Evolutionary conservation across 2,113 vertebrate genomes (phyloP), one percentile per base, ranked within the genome.

Genomic region (Tragelaphus strepsiceros): DNA sequence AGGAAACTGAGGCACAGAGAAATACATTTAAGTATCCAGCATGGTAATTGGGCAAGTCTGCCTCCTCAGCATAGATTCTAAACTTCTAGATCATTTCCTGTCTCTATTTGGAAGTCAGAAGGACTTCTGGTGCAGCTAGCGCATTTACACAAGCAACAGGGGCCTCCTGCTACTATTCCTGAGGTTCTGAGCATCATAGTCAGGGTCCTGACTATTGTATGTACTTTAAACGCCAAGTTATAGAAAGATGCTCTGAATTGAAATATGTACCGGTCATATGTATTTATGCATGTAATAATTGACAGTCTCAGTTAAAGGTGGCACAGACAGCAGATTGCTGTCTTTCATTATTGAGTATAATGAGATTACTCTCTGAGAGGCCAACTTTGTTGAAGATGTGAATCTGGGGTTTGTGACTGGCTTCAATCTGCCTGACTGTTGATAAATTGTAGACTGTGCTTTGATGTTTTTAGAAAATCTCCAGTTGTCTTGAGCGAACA

Each of bases 401-500:
- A 62, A 88, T 83, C 67, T 71, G 62, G 64, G 24, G 17, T 59
- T 28, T 61, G 59, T 35, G 32, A 59, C 39, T 88, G 17, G 9
- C 51, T 64, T 64, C 58, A 77, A n/a, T 58, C 80, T 88, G 22
- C 24, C 58, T 83, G 13, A 54, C 9, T 30, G 53, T 71, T 87
- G 53, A 61, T 95, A 74, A 49, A 6, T 46, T 64, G 26, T 61
- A 64, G 82, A 16, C 43, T 53, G 4, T 82, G 46, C 80, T 97
- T 93, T 91, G 77, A 84, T 94, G 30, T 61, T 87, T 91, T 96
- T 82, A 94, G 24, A 95, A 30, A 51, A 58, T 94, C 61, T 94
- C 35, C 59, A 95, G 32, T 94, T 91, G 85, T 92, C 77, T 91
- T 56, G 62, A 80, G 67, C 5, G 95, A 97, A 94, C 85, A 94